Evolutionary conservation across 2,113 vertebrate species (phyloP).

Genomic region (Ptyas mucosa): DNA sequence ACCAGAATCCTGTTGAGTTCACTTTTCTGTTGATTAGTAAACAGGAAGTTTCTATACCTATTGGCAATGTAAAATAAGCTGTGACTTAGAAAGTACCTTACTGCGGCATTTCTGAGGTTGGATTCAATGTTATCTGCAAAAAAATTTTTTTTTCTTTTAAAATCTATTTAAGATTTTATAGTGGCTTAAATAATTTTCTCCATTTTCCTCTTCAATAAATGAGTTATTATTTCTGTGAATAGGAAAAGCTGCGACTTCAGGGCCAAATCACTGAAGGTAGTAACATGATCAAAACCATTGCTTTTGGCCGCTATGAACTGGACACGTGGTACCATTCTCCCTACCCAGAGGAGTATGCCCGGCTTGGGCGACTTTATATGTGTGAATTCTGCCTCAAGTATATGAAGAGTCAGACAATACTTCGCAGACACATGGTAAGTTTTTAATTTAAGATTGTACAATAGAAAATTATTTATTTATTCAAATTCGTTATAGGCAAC

Average conservation of each 20-base stretch:
- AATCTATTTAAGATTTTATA: neutral
- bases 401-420: slow-evolving; percentile 99
- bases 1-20: neutral
- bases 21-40: neutral
- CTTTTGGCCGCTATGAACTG: slow-evolving; percentile 96
- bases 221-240: neutral
- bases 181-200: neutral
- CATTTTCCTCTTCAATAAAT: neutral
- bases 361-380: slow-evolving; percentile 93
- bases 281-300: slow-evolving; percentile 98
- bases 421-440: slow-evolving; percentile 93
- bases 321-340: slow-evolving; percentile 99
- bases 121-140: neutral
- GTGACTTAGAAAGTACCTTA: neutral
- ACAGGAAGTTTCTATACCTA: neutral
- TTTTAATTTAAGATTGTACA: neutral
- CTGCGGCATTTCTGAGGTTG: neutral
- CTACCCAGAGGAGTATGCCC: slow-evolving; percentile 96
- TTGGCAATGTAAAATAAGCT: neutral
- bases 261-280: slow-evolving; percentile 97
- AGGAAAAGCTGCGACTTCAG: slow-evolving; percentile 95
- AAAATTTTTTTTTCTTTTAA: neutral
- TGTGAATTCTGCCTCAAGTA: slow-evolving; percentile 99
- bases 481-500: neutral
- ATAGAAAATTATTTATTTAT: neutral